phyloP scores from a whole-genome alignment of 2,888 invertebrate genomes.

The Nycteola revayana region DNA sequence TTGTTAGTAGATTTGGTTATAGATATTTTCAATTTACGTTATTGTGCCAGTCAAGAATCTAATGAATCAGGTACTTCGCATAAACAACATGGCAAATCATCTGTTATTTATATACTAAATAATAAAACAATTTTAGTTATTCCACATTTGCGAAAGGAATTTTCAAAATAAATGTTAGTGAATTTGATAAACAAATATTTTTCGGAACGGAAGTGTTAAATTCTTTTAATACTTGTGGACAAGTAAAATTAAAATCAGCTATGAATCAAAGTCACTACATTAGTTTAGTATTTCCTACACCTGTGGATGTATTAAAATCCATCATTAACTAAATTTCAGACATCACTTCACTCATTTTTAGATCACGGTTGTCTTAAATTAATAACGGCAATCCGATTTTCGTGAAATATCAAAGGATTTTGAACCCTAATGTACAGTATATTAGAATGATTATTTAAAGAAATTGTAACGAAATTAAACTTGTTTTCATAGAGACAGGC shows the following conservation, averaged over 20 bases:
- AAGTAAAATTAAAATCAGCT: slow-evolving; percentile 37
- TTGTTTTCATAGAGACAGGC: slow-evolving; percentile 27
- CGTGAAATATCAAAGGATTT: no score
- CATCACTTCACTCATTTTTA: slow-evolving; percentile 46
- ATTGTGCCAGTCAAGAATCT: no score
- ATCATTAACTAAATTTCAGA: slow-evolving; percentile 49
- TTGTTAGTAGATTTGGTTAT: no score
- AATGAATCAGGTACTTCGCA: no score
- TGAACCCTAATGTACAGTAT: no score
- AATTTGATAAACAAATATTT: slow-evolving; percentile 30
- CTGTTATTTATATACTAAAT: not conserved
- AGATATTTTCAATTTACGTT: no score
- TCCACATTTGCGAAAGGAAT: slow-evolving; percentile 24
- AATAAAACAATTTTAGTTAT: slow-evolving; percentile 23
- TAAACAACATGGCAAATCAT: no score
- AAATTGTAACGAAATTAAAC: slow-evolving; percentile 1
- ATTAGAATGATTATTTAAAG: no score
- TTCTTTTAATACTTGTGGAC: slow-evolving; percentile 24
- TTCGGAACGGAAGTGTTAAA: slow-evolving; percentile 23
- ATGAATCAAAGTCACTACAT: slow-evolving; percentile 38
- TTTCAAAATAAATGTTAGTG: slow-evolving; percentile 20
- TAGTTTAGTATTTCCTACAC: slow-evolving; percentile 41
- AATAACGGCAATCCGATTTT: slow-evolving; percentile 27
- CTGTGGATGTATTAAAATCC: slow-evolving; percentile 34
- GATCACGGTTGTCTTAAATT: slow-evolving; percentile 35